phyloP scores from a whole-genome alignment of 2,888 invertebrate genomes.

The Drosophila maculinotata region DNA sequence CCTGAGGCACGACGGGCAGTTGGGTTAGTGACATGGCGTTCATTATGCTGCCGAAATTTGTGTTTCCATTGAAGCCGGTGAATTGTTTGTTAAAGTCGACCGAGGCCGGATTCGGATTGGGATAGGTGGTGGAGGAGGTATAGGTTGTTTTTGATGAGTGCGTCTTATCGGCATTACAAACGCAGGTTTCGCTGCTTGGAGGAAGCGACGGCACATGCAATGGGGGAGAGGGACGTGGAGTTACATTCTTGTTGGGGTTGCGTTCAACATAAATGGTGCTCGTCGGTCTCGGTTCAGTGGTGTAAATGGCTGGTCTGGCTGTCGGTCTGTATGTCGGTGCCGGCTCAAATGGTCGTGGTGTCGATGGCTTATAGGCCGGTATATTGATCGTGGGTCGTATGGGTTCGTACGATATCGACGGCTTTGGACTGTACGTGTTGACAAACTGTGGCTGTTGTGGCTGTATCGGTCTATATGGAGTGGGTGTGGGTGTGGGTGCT shows the following conservation, averaged over 20 bases:
- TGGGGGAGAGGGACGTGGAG: slow-evolving; percentile 75
- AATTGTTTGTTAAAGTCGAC: slow-evolving; percentile 76
- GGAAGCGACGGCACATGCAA: slow-evolving; percentile 65
- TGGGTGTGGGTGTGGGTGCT: slow-evolving; percentile 50
- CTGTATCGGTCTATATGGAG: slow-evolving; percentile 29
- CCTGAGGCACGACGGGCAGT: slow-evolving; percentile 83
- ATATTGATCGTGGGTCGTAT: slow-evolving; percentile 31
- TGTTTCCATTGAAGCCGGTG: slow-evolving; percentile 71
- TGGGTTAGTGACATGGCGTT: slow-evolving; percentile 83
- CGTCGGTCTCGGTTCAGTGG: slow-evolving; percentile 33
- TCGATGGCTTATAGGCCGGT: slow-evolving; percentile 49
- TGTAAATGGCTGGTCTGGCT: slow-evolving; percentile 39
- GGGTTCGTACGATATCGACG: slow-evolving; percentile 39
- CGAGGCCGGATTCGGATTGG: slow-evolving; percentile 69
- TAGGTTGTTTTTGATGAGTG: slow-evolving; percentile 74
- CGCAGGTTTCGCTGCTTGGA: slow-evolving; percentile 71
- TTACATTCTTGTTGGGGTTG: slow-evolving; percentile 63
- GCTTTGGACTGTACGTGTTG: slow-evolving; percentile 40
- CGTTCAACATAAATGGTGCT: slow-evolving; percentile 46
- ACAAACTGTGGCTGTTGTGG: slow-evolving; percentile 46
- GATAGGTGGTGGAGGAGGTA: slow-evolving; percentile 59
- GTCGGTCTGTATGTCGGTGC: slow-evolving; percentile 31
- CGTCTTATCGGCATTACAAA: slow-evolving; percentile 77
- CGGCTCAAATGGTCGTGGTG: slow-evolving; percentile 51
- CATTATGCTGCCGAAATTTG: slow-evolving; percentile 82